Base-by-base conservation (phyloP, 2,888 invertebrate species). In the Diaprepes abbreviatus region DNA sequence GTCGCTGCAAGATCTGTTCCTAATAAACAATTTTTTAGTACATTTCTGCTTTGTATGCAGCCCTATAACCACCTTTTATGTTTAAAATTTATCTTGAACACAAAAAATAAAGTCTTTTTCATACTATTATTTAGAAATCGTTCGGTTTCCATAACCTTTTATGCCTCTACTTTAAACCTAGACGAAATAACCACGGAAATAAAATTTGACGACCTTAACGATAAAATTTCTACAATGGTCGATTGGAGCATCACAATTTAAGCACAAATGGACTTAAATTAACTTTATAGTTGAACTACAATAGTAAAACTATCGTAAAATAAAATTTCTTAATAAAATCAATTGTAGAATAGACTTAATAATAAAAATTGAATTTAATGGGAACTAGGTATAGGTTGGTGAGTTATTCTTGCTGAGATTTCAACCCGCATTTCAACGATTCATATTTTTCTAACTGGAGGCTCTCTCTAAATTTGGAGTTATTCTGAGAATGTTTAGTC, bases 251-350 rank as follows among this genome's bases (percentile, higher is more conserved):
- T 54, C 43, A 33, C 55, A 43, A 45, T 64, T 55, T 55, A 14
- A 43, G 45, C 64, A 31, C 52, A 54, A 36, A 55, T 33, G 21
- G 64, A 28, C 3, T 54, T 43, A 55, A 55, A 63, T 43, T 64
- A 64, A 64, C 21, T 64, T 55, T 54, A 64, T 55, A 45, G 64
- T 55, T 31, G 17, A n/a, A 33, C 43, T 55, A 55, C 35, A 24
- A 55, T 52, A 64, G 64, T 64, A 55, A 64, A 55, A 45, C 40
- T 55, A 43, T 64, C 64, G 45, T 64, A 64, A 64, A 64, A 55
- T 55, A 33, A 43, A 54, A 35, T 33, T 38, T 17, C 24, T 43
- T 33, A 14, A 28, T 55, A 64, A 54, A 64, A 50, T 63, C 52
- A 16, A 52, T 52, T 63, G 62, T 63, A 52, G 24, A 63, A 38